Base-by-base conservation (phyloP, 2,113 vertebrate genomes). In the Sturnus vulgaris region DNA sequence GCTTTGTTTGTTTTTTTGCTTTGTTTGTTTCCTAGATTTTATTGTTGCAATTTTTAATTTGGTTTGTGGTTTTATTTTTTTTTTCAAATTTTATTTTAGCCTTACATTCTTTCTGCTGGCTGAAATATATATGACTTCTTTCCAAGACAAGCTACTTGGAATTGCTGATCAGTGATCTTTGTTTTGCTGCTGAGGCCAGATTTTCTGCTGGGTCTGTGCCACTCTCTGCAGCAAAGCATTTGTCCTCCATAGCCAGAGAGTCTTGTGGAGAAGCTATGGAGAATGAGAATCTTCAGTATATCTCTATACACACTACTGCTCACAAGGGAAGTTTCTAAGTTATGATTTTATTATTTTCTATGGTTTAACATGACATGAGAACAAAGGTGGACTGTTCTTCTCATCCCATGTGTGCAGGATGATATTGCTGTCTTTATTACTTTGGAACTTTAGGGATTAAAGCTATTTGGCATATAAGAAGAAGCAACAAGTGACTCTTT, bases 381-480 rank as follows among this genome's bases (percentile, higher is more conserved):
- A 66, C 75, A 95, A 89, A 95, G 70, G 84, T 95, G 82, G 78
- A 63, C 66, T 90, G 59, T 64, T 92, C 47, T 68, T 73, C 50
- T 81, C 47, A 33, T 93, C 91, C 77, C 25, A 1, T 44, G 64
- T 81, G 92, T 64, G 40, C 24, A 60, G 53, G 50, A 86, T 77
- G 60, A 83, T 95, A 95, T 95, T 92, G 60, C 82, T 0, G 0
- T 57, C 84, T 93, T 96, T 96, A 96, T 95, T 95, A 95, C 91
- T 94, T 90, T 75, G 82, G 91, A 95, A 92, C 89, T 90, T 91
- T 25, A 37, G 93, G 94, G 95, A 96, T 81, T 95, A 73, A 73
- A 91, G 79, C 90, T 88, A 47, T 95, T 95, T 96, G 87, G 85
- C 91, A 92, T 86, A 69, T 52, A 94, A 83, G 68, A 66, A 85